phyloP scores from a whole-genome alignment of 2,888 invertebrate genomes.

The Tuta absoluta region DNA sequence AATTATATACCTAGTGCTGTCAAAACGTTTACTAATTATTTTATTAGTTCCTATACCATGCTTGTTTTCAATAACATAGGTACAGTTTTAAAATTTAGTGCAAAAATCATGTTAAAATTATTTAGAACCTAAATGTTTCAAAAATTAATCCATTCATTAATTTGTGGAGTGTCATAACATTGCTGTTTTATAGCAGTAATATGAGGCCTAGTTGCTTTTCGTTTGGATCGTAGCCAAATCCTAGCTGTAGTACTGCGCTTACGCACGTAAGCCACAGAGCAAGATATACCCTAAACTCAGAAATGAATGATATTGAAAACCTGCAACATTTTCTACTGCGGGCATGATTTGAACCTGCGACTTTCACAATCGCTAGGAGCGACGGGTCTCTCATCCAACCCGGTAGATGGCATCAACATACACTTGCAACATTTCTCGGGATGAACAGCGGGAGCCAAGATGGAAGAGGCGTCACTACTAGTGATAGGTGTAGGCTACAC shows the following conservation, averaged over 20 bases:
- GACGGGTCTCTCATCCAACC: too few species aligned
- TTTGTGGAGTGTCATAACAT: constrained; percentile 14
- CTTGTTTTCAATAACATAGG: not conserved
- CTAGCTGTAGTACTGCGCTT: not conserved
- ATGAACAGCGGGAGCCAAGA: too few species aligned
- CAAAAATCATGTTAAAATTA: not conserved
- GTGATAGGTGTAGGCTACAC: too few species aligned
- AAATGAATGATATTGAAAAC: too few species aligned
- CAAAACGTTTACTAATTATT: not conserved
- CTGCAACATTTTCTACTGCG: too few species aligned
- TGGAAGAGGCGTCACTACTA: too few species aligned
- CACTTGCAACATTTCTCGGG: too few species aligned
- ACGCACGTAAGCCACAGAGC: not conserved
- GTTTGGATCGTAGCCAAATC: constrained; percentile 20
- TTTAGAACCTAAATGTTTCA: not conserved
- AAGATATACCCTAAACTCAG: not conserved
- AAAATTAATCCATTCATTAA: not conserved
- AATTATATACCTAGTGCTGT: too few species aligned
- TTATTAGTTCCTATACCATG: too few species aligned
- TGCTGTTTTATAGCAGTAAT: constrained; percentile 14
- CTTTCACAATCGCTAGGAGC: too few species aligned
- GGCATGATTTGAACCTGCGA: too few species aligned
- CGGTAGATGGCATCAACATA: too few species aligned
- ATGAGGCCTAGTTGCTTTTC: constrained; percentile 8
- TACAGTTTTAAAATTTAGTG: not conserved